Conservation (phyloP, 2,888 invertebrate genomes). For the Sycophila texana region DNA sequence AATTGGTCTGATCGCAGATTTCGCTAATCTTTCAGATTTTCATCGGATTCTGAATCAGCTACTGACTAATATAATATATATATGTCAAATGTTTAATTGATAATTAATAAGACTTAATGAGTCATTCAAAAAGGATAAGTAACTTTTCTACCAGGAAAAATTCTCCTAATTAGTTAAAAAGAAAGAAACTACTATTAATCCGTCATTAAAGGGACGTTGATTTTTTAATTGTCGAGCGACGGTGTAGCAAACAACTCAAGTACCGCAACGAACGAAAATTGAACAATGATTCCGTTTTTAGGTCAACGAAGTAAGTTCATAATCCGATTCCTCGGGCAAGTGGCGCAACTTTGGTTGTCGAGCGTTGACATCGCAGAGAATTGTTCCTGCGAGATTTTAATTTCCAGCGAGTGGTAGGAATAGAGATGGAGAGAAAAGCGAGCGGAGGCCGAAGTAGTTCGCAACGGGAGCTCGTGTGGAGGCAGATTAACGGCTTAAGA, state of each 20-base stretch:
- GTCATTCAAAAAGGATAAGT: background rate
- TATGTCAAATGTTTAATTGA: no score
- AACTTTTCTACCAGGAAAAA: no score
- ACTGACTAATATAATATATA: no score
- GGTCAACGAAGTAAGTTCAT: background rate
- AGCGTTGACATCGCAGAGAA: conserved; percentile 29
- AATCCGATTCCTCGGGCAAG: conserved; percentile 11
- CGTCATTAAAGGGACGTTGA: background rate
- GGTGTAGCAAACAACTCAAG: background rate
- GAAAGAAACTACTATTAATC: background rate
- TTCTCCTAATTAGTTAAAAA: background rate
- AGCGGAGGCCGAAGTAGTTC: conserved; percentile 36
- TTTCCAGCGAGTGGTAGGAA: conserved; percentile 12
- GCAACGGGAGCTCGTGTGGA: conserved; percentile 44
- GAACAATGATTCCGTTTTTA: background rate
- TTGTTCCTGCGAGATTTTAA: conserved; percentile 36
- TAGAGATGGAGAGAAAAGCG: conserved; percentile 14
- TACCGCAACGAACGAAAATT: background rate
- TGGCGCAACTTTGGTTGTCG: conserved; percentile 12
- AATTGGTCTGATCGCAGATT: no score
- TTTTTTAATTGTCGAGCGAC: background rate
- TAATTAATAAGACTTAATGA: background rate
- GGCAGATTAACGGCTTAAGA: conserved; percentile 62
- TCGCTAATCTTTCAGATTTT: no score
- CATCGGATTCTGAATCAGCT: background rate